Evolutionary conservation across 2,113 vertebrate genomes (phyloP).

Genomic region (Dasypus novemcinctus): DNA sequence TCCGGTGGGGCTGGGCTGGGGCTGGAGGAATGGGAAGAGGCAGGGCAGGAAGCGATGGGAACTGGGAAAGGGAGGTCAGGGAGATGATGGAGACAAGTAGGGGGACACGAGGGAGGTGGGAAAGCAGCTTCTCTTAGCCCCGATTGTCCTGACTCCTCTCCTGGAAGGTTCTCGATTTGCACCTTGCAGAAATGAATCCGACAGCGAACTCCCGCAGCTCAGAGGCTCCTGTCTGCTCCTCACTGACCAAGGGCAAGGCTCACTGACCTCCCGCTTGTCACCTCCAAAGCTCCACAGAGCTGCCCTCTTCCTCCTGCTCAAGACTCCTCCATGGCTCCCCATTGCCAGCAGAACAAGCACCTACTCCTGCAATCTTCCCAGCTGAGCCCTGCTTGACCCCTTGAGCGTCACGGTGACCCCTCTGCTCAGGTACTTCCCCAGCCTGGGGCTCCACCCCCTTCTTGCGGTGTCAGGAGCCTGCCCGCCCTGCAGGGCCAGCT

Average conservation of each 20-base stretch:
- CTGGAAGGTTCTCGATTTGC: neutral
- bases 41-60: neutral
- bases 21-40: neutral
- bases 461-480: neutral
- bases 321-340: neutral
- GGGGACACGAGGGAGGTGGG: neutral
- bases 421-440: neutral
- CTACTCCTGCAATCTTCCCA: neutral
- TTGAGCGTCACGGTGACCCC: neutral
- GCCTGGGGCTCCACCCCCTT: neutral
- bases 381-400: neutral
- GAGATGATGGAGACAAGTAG: neutral
- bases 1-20: neutral
- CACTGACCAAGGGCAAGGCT: neutral
- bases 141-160: neutral
- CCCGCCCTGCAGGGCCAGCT: neutral
- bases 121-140: neutral
- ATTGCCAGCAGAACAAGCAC: neutral
- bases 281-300: neutral
- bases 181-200: neutral
- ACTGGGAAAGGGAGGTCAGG: too few species aligned
- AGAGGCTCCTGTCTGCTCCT: neutral
- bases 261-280: neutral
- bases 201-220: neutral
- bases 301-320: neutral